Evolutionary conservation across 2,888 invertebrate species (phyloP).

Genomic region (Ypsolopha sequella): DNA sequence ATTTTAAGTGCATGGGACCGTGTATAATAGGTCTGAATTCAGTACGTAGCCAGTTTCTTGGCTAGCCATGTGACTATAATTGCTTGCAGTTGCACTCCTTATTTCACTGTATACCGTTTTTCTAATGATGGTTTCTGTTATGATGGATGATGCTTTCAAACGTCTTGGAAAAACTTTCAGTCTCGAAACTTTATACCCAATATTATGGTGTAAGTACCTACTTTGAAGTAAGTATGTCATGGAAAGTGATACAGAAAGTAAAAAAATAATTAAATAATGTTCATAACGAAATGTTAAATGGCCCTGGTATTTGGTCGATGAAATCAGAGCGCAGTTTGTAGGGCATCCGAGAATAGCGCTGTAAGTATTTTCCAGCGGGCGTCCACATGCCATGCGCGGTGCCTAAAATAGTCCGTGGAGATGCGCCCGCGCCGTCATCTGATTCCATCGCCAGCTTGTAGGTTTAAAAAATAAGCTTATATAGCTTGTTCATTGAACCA

Average conservation of each 20-base stretch:
- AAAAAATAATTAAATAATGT: neutral
- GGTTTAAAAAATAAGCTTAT: no score
- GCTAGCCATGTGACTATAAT: neutral
- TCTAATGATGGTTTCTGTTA: no score
- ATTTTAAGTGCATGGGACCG: slow-evolving; percentile 37
- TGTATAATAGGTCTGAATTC: slow-evolving; percentile 27
- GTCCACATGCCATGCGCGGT: slow-evolving; percentile 49
- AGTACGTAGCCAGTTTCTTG: slow-evolving; percentile 12
- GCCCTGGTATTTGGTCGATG: slow-evolving; percentile 20
- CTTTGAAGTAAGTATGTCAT: no score
- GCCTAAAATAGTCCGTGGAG: slow-evolving; percentile 51
- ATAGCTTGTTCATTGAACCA: no score
- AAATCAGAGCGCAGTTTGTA: slow-evolving; percentile 41
- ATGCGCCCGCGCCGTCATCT: slow-evolving; percentile 32
- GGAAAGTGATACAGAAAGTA: no score
- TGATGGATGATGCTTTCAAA: no score
- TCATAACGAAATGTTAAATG: neutral
- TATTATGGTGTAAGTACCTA: no score
- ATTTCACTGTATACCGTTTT: neutral
- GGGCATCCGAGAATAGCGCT: slow-evolving; percentile 57
- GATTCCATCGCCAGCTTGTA: slow-evolving; percentile 22
- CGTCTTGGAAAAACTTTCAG: no score
- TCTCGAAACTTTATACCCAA: no score
- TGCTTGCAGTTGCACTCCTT: neutral
- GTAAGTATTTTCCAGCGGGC: slow-evolving; percentile 57